Base-by-base conservation (phyloP, 2,888 invertebrate genomes). In the Hirtodrosophila alboralis region DNA sequence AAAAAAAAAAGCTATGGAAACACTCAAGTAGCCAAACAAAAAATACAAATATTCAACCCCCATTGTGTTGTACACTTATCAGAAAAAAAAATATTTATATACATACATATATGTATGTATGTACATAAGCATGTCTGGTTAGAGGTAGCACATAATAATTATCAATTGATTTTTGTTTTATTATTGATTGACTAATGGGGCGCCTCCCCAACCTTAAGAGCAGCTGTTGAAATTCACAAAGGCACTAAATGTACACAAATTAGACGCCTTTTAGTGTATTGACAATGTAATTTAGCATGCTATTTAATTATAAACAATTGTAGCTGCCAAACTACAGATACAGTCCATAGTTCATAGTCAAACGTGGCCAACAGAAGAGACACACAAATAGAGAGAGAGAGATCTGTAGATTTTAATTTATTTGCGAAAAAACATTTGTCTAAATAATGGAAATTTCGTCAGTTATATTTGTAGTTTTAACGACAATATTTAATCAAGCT, bases 401-500 rank as follows among this genome's bases (percentile, higher is more conserved):
- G 21, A n/a, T n/a, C n/a, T 13, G 0, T 36, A 5, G 23, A 26
- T 38, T 49, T 65, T 47, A 28, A 23, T 47, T 61, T 54, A 28
- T 47, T 38, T 59, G 58, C 8, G 21, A 31, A 13, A 27, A 53
- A 65, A 65, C 85, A 75, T 78, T 84, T 84, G 78, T 78, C 38
- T 72, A 81, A 81, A 79, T 63, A 84, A 57, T 63, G 71, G 62
- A 12, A 59, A 68, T 65, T 83, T 77, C 66, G 44, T 52, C 47
- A 71, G 44, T 60, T 52, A 40, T 47, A 31, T 47, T 64, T 64
- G 61, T 27, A 28, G 44, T 51, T 40, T 45, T 52, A 58, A 10
- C 43, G 31, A 44, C 51, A 72, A 62, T 79, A 72, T 85, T 79
- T 85, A 68, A 75, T 72, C 65, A 72, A 61, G 57, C 75, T 78